These are phyloP conservation scores for Stomatorhinus ivindoensis DNA, from an alignment of 2,113 vertebrate species.

Conservation along the genomic window DNA sequence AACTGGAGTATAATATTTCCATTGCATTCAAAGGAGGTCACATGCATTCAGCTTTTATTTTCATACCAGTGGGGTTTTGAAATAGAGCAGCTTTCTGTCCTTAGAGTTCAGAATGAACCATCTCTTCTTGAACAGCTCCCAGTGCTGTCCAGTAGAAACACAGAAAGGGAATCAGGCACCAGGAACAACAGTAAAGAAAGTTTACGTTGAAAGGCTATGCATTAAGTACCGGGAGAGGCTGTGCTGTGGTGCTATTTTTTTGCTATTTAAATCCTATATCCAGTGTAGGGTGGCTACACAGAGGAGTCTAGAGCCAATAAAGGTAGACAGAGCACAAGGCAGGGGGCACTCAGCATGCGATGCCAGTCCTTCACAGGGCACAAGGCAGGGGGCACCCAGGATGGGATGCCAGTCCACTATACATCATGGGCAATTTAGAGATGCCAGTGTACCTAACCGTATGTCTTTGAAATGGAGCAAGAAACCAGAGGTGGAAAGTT, in stretches of 20 bases:
- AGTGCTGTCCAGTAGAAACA: constrained; percentile 60
- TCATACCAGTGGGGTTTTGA: constrained; percentile 75
- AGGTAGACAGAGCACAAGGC: not conserved
- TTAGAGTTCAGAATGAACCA: constrained; percentile 86
- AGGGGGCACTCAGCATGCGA: not conserved
- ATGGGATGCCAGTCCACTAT: not conserved
- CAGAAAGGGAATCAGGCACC: not conserved
- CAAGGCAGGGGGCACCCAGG: not conserved
- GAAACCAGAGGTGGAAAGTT: not conserved
- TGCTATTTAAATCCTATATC: not conserved
- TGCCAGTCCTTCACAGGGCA: too few species aligned
- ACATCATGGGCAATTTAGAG: too few species aligned
- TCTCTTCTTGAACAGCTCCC: constrained; percentile 77
- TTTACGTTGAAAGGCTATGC: not conserved
- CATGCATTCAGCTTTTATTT: not conserved
- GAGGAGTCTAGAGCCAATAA: not conserved
- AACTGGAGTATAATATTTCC: not conserved
- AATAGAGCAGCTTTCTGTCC: constrained; percentile 80
- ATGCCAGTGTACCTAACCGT: not conserved
- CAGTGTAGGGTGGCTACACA: not conserved
- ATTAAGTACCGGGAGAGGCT: not conserved
- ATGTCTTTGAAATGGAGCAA: not conserved
- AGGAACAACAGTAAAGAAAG: not conserved
- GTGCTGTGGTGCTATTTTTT: not conserved
- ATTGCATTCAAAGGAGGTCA: not conserved